phyloP scores from a whole-genome alignment of 2,888 invertebrate species.

The Argynnis bischoffii region DNA sequence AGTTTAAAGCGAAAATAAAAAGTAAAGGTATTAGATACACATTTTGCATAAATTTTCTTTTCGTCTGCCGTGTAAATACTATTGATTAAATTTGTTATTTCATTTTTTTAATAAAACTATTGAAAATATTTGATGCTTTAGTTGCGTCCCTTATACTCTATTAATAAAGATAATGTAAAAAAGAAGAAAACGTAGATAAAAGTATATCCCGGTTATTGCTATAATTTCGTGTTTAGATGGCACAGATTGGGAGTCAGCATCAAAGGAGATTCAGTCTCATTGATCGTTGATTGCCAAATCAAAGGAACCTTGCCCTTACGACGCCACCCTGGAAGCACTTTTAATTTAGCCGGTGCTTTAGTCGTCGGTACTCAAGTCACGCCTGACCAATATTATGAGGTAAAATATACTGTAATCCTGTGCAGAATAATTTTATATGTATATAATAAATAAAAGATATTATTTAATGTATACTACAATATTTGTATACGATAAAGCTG shows the following conservation, averaged over 20 bases:
- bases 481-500: neutral
- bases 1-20: no score
- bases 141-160: no score
- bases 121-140: no score
- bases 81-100: no score
- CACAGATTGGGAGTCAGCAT: constrained; percentile 91
- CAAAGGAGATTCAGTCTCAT: constrained; percentile 89
- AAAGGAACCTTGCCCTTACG: constrained; percentile 83
- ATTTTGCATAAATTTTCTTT: no score
- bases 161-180: no score
- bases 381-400: constrained; percentile 86
- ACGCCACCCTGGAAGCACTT: constrained; percentile 82
- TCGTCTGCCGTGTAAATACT: no score
- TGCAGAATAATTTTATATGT: neutral
- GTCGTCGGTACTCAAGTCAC: constrained; percentile 89
- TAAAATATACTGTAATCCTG: constrained; percentile 46
- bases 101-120: no score
- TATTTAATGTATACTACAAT: neutral
- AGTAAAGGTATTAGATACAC: no score
- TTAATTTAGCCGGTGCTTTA: constrained; percentile 87
- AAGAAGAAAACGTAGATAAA: no score
- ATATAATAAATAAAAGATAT: no score
- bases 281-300: constrained; percentile 88
- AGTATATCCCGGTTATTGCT: no score
- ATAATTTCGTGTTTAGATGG: constrained; percentile 83